A percentile compares a stretch with the other conserved stretches of the same genome.
Conservation (phyloP, 1,140 invertebrate species). For the Drosophila serrata region DNA sequence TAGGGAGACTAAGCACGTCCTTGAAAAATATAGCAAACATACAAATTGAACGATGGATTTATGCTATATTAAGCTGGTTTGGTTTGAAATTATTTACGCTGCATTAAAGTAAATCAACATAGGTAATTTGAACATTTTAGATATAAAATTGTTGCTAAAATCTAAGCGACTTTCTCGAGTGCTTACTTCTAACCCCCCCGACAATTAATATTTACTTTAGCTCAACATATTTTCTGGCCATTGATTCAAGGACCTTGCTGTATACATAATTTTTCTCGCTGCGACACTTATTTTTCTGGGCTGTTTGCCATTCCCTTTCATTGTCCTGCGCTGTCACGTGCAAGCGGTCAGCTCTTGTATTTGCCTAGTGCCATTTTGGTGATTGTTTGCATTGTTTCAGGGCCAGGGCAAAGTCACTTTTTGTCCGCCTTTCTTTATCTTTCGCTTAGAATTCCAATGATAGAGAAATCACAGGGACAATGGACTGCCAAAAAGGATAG, state of each 20-base stretch:
- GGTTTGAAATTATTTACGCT: not conserved
- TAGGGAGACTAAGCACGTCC: not conserved
- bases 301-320: constrained; percentile 33
- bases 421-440: constrained; percentile 33
- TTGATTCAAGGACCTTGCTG: constrained; percentile 11
- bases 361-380: constrained; percentile 68
- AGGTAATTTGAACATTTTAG: no score
- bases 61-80: not conserved
- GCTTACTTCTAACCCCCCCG: not conserved
- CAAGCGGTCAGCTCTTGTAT: constrained; percentile 58
- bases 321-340: constrained; percentile 64
- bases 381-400: constrained; percentile 73
- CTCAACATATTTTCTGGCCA: constrained; percentile 10
- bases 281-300: constrained; percentile 22
- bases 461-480: constrained; percentile 56
- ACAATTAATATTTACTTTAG: constrained; percentile 15
- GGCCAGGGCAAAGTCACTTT: constrained; percentile 42
- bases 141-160: no score
- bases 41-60: not conserved
- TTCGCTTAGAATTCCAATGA: constrained; percentile 36
- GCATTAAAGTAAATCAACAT: not conserved
- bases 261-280: constrained; percentile 21
- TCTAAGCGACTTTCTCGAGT: no score
- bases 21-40: not conserved
- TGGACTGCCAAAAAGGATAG: constrained; percentile 36